Base-by-base conservation (phyloP, 2,113 vertebrate genomes). In the Oryzias melastigma region DNA sequence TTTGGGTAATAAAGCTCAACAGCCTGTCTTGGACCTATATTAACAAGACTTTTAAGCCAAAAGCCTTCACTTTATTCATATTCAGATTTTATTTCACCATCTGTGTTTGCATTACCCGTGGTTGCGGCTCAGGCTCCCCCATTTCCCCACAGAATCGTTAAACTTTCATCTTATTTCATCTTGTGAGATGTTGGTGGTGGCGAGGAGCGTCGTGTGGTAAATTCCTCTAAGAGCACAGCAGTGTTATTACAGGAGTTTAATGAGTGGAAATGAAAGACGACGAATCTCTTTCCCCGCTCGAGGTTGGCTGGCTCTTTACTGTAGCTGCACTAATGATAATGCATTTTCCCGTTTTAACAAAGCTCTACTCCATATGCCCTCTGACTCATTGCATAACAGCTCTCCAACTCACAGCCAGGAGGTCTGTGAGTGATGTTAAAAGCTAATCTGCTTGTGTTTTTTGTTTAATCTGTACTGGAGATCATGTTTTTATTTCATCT, bases 191-290 rank as follows among this genome's bases (percentile, higher is more conserved):
- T 80, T 62, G 12, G 62, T 44, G 66, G 56, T 58, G 61, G 62
- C 59, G 62, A 54, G 51, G 80, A 82, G 84, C 63, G 75, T 71
- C 80, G 77, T 62, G 73, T 65, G 69, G 69, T 77, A 81, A 68
- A 83, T 75, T 84, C 77, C 58, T 68, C 83, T 88, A n/a, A 75
- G 76, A 86, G 81, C 68, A 59, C 72, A 90, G 58, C 68, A 55
- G 80, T 82, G 75, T 85, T 83, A 87, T 90, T 89, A 81, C 69
- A 54, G 66, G 56, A 66, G 65, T 70, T 83, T 89, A 89, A 91
- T 88, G 81, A 85, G 82, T 74, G 80, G 81, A 82, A 91, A 88
- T 85, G 87, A 87, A 73, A 80, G 85, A 84, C 82, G 87, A 87
- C 85, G 84, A 85, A 83, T 88, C 63, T 73, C 64, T 85, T 84